Evolutionary conservation across 2,888 invertebrate genomes (phyloP).

Genomic region (Lysandra bellargus): DNA sequence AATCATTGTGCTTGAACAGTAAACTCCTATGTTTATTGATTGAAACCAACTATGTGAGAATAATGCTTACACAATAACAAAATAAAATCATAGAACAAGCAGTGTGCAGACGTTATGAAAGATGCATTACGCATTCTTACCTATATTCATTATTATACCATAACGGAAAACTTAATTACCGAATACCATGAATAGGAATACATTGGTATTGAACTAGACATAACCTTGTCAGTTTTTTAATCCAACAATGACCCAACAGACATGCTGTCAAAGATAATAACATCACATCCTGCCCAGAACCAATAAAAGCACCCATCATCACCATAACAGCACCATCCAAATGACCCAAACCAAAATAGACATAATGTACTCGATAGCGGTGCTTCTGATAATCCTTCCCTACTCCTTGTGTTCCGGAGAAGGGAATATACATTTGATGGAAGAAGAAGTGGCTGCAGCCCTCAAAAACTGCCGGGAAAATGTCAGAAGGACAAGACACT

Average conservation of each 20-base stretch:
- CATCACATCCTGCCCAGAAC: slow-evolving; percentile 53
- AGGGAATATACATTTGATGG: slow-evolving; percentile 67
- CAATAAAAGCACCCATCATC: slow-evolving; percentile 46
- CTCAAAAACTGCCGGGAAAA: slow-evolving; percentile 54
- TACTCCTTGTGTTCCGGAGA: slow-evolving; percentile 57
- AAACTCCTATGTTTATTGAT: no score
- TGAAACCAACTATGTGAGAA: no score
- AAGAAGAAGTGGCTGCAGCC: slow-evolving; percentile 66
- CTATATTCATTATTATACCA: not conserved
- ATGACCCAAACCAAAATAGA: slow-evolving; percentile 38
- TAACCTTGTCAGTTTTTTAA: slow-evolving; percentile 23
- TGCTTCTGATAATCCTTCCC: slow-evolving; percentile 53
- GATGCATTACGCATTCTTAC: not conserved
- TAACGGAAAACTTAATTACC: not conserved
- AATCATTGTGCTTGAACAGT: no score
- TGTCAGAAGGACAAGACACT: slow-evolving; percentile 48
- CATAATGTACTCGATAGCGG: slow-evolving; percentile 51
- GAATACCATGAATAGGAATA: not conserved
- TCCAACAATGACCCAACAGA: slow-evolving; percentile 1
- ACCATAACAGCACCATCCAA: slow-evolving; percentile 16
- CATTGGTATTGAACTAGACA: not conserved
- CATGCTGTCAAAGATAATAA: slow-evolving; percentile 54
- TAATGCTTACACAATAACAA: no score
- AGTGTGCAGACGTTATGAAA: not conserved
- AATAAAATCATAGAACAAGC: no score